Evolutionary conservation across 1,140 invertebrate species (phyloP).

Genomic region (Episyrphus balteatus): DNA sequence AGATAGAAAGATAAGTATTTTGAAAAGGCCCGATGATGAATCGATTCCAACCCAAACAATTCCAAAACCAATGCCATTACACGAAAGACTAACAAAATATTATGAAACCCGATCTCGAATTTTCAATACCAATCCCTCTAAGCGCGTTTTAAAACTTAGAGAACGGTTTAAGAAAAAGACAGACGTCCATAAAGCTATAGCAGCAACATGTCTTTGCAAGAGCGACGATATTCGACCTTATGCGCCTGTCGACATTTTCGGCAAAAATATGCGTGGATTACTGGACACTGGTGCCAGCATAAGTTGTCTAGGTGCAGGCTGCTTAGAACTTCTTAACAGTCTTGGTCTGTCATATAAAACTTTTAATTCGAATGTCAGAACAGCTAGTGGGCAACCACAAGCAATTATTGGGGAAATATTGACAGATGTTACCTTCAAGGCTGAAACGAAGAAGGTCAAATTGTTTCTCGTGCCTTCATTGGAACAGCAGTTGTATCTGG

Average conservation of each 20-base stretch:
- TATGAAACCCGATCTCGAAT: neutral
- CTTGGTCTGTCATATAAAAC: neutral
- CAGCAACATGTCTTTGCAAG: too few species aligned
- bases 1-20: too few species aligned
- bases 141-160: neutral
- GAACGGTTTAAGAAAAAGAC: neutral
- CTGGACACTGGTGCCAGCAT: constrained; percentile 2
- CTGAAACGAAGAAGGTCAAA: neutral
- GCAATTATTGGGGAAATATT: neutral
- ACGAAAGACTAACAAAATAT: too few species aligned
- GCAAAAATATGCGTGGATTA: neutral
- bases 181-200: neutral
- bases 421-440: neutral
- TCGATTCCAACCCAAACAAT: too few species aligned
- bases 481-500: neutral
- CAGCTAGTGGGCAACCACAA: neutral
- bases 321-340: neutral
- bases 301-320: neutral
- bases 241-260: neutral
- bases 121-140: neutral
- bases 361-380: neutral
- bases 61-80: too few species aligned
- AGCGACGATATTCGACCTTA: neutral
- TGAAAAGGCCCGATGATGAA: too few species aligned
- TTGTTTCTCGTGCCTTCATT: constrained; percentile 3